phyloP scores from a whole-genome alignment of 2,797 vertebrate genomes.

The Diplodus puntazzo region DNA sequence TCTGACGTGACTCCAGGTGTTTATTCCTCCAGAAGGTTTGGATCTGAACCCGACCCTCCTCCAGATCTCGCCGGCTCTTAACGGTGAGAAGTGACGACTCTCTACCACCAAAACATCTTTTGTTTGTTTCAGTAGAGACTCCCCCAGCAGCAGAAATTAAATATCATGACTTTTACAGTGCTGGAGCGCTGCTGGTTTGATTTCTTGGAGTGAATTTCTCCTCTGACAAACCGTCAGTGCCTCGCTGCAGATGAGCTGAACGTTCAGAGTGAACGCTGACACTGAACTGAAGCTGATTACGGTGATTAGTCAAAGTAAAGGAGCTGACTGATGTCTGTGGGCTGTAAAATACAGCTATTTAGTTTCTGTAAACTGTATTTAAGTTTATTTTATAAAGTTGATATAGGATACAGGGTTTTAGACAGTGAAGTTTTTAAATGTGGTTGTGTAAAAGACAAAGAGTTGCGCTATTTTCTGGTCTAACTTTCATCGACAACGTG shows the following conservation, averaged over 20 bases:
- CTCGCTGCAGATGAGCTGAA: conserved; percentile 32
- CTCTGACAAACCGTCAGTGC: background rate
- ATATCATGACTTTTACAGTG: no score
- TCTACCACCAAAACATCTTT: no score
- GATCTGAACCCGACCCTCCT: no score
- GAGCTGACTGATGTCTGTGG: conserved; percentile 48
- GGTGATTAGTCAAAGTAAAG: conserved; percentile 62
- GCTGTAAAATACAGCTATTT: conserved; percentile 48
- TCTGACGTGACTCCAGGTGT: no score
- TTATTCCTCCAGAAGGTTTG: no score
- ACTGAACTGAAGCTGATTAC: conserved; percentile 56
- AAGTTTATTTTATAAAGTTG: conserved; percentile 41
- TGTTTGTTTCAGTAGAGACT: no score
- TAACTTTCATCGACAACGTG: background rate
- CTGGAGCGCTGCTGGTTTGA: background rate
- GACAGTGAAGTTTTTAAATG: conserved; percentile 28
- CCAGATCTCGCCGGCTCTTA: no score
- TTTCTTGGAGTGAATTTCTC: background rate
- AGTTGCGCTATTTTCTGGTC: background rate
- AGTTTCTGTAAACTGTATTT: conserved; percentile 52
- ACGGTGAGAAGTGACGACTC: no score
- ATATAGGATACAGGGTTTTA: conserved; percentile 24
- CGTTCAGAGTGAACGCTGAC: conserved; percentile 50
- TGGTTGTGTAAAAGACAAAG: conserved; percentile 19
- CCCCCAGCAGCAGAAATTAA: no score